phyloP scores from a whole-genome alignment of 2,888 invertebrate genomes.

The Hirtodrosophila histrioides region DNA sequence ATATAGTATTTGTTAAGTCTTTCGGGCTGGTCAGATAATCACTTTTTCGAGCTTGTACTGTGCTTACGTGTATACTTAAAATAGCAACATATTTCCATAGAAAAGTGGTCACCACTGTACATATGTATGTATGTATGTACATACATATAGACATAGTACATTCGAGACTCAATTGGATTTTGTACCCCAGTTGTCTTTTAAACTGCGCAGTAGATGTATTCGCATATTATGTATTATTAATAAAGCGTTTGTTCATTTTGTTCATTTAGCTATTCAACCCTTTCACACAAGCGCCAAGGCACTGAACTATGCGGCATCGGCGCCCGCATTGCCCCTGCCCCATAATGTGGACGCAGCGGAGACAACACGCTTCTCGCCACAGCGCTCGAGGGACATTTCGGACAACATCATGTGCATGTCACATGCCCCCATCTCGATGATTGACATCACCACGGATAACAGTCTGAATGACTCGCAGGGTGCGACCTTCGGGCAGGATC shows the following conservation, averaged over 20 bases:
- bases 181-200: conserved; percentile 31
- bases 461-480: conserved; percentile 33
- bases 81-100: too few species aligned
- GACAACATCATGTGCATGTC: conserved; percentile 87
- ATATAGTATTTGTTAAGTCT: too few species aligned
- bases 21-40: too few species aligned
- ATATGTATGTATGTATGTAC: not conserved
- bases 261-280: conserved; percentile 45
- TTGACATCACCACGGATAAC: conserved; percentile 79
- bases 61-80: too few species aligned
- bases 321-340: conserved; percentile 86
- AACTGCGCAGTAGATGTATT: conserved; percentile 52
- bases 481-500: conserved; percentile 84
- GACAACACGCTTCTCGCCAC: conserved; percentile 88
- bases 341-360: conserved; percentile 88
- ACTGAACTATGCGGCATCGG: conserved; percentile 86
- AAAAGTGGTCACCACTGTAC: not conserved
- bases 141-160: not conserved
- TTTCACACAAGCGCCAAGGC: conserved; percentile 69
- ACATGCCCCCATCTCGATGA: conserved; percentile 78
- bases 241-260: conserved; percentile 6
- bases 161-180: conserved; percentile 24
- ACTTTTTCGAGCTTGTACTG: too few species aligned
- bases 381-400: conserved; percentile 87
- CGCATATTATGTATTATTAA: conserved; percentile 20